A percentile compares a stretch with the other conserved stretches of the same genome.
phyloP scores from a whole-genome alignment of 2,113 vertebrate species.

The Caranx ignobilis region DNA sequence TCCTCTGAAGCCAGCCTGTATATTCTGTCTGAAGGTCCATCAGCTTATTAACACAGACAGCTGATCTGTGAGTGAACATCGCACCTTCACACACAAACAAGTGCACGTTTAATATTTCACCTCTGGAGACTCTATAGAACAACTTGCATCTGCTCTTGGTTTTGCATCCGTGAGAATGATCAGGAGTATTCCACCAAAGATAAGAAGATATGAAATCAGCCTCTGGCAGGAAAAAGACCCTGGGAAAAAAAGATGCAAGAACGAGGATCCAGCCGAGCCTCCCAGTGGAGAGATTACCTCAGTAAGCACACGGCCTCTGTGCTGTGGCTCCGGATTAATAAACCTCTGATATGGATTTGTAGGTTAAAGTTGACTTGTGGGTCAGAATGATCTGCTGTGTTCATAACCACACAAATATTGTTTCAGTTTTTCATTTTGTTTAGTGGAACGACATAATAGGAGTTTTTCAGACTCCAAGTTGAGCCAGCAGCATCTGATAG shows the following conservation, averaged over 20 bases:
- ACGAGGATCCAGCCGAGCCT: constrained; percentile 47
- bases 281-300: constrained; percentile 56
- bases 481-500: neutral
- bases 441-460: neutral
- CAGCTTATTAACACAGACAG: constrained; percentile 17
- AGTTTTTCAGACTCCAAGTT: constrained; percentile 9
- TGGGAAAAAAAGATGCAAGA: constrained; percentile 38
- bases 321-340: constrained; percentile 54
- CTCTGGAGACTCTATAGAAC: constrained; percentile 4
- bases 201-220: constrained; percentile 47
- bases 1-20: constrained; percentile 22
- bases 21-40: constrained; percentile 45
- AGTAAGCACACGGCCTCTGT: constrained; percentile 35
- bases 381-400: constrained; percentile 43
- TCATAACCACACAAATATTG: constrained; percentile 1
- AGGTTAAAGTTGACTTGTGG: constrained; percentile 58
- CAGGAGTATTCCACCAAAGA: constrained; percentile 36
- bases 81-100: neutral
- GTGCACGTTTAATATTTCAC: neutral
- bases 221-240: neutral
- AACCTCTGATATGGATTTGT: constrained; percentile 48
- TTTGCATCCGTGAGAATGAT: constrained; percentile 52
- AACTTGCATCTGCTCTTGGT: constrained; percentile 51
- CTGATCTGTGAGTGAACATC: neutral
- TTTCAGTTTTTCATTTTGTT: neutral